These are phyloP conservation scores for Hassar affinis DNA, from an alignment of 2,113 vertebrate genomes.

Conservation along the genomic window DNA sequence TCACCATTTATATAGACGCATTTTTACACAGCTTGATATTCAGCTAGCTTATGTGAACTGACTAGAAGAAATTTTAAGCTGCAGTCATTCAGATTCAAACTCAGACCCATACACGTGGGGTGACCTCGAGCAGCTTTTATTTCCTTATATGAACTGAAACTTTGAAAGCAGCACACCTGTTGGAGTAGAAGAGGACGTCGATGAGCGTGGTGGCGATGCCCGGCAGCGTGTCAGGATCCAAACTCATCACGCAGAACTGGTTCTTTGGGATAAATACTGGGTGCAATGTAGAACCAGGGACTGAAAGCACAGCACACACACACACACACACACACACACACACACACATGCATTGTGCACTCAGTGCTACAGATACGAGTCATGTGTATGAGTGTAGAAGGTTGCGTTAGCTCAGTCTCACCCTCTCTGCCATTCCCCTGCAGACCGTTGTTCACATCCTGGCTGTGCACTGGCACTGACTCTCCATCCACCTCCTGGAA, in stretches of 20 bases:
- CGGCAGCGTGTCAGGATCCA: conserved; percentile 91
- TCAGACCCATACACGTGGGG: neutral
- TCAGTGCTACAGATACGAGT: neutral
- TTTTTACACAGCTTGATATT: neutral
- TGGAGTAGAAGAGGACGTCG: conserved; percentile 93
- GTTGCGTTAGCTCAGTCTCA: conserved; percentile 39
- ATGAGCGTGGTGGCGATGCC: conserved; percentile 92
- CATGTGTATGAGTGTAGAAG: neutral
- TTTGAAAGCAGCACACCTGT: conserved; percentile 69
- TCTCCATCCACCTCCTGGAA: conserved; percentile 88
- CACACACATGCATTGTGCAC: neutral
- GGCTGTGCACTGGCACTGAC: conserved; percentile 72
- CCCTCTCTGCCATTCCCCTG: conserved; percentile 77
- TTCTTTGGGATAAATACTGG: conserved; percentile 92
- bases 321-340: neutral
- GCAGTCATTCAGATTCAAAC: neutral
- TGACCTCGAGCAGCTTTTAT: neutral
- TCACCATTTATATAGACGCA: neutral
- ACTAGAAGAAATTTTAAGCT: neutral
- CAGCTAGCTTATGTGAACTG: neutral
- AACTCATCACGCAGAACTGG: conserved; percentile 90
- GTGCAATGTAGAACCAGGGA: conserved; percentile 80
- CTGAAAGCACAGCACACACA: conserved; percentile 61
- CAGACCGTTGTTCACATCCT: conserved; percentile 77
- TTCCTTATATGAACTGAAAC: neutral